These are phyloP conservation scores for Acanthosepion lycidas DNA, from an alignment of 2,888 invertebrate genomes.

Conservation along the genomic window DNA sequence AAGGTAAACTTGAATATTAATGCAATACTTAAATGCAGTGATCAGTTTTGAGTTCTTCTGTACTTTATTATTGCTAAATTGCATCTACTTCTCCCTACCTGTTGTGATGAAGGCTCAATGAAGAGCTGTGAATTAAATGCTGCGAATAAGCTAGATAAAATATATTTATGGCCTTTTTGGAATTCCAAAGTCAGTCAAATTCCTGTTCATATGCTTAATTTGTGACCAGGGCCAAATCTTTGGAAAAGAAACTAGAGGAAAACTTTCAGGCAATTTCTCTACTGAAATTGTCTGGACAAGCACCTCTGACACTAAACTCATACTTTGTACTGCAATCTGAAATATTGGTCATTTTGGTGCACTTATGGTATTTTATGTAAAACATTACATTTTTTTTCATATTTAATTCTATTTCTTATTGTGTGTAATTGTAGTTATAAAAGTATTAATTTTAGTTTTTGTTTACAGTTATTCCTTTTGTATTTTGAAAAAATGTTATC, in stretches of 20 bases:
- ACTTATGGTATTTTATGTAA: no score
- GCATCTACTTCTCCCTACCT: no score
- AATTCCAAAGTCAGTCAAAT: not conserved
- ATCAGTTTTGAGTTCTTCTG: no score
- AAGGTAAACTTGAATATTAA: no score
- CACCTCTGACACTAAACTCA: not conserved
- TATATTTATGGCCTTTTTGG: not conserved
- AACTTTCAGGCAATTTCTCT: slow-evolving; percentile 23
- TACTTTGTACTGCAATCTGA: not conserved
- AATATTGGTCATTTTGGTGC: not conserved
- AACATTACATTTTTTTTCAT: not conserved
- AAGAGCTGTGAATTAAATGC: no score
- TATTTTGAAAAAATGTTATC: not conserved
- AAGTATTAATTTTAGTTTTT: not conserved
- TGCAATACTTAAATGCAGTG: no score
- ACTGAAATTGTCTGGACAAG: slow-evolving; percentile 42
- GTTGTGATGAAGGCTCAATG: no score
- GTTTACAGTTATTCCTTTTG: not conserved
- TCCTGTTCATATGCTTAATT: not conserved
- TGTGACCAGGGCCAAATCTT: slow-evolving; percentile 43
- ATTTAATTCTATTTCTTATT: no score
- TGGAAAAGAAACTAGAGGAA: not conserved
- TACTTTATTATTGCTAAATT: no score
- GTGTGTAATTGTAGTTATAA: not conserved
- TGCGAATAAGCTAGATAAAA: not conserved